phyloP scores from a whole-genome alignment of 23 tunicate genomes.

The Clavelina lepadiformis region DNA sequence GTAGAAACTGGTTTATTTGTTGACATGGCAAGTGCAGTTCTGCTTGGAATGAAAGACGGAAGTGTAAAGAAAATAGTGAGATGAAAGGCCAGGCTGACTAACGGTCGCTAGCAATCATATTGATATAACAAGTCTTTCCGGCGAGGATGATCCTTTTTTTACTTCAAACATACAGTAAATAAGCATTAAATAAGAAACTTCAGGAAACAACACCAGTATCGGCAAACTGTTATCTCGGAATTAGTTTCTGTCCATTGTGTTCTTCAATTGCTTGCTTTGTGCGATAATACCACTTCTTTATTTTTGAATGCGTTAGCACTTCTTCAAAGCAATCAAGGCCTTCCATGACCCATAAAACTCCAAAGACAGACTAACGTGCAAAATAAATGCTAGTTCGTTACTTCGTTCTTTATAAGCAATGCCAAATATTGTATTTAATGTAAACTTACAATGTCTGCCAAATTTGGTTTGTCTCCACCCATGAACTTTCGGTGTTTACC shows the following conservation, averaged over 20 bases:
- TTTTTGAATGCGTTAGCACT: slow-evolving; percentile 44
- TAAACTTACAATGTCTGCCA: slow-evolving; percentile 81
- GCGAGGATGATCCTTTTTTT: too few species aligned
- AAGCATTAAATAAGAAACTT: too few species aligned
- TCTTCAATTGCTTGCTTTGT: slow-evolving; percentile 64
- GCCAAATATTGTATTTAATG: too few species aligned
- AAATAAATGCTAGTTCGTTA: neutral
- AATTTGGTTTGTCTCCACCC: slow-evolving; percentile 90
- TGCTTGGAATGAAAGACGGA: slow-evolving; percentile 83
- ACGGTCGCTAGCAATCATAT: too few species aligned
- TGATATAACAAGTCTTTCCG: too few species aligned
- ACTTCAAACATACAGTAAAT: too few species aligned
- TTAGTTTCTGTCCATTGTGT: slow-evolving; percentile 25
- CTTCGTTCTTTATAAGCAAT: too few species aligned
- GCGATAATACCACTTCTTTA: slow-evolving; percentile 62
- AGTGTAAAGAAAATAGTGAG: slow-evolving; percentile 40
- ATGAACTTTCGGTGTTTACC: slow-evolving; percentile 62
- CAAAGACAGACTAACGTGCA: slow-evolving; percentile 73
- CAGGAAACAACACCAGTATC: neutral
- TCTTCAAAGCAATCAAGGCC: slow-evolving; percentile 66
- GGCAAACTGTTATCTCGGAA: too few species aligned
- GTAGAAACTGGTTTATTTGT: slow-evolving; percentile 93
- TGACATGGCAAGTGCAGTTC: slow-evolving; percentile 54
- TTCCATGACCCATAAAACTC: slow-evolving; percentile 90
- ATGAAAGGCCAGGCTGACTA: too few species aligned